Conservation (phyloP, 2,113 vertebrate genomes). For the Chaetorhynchus papuensis region DNA sequence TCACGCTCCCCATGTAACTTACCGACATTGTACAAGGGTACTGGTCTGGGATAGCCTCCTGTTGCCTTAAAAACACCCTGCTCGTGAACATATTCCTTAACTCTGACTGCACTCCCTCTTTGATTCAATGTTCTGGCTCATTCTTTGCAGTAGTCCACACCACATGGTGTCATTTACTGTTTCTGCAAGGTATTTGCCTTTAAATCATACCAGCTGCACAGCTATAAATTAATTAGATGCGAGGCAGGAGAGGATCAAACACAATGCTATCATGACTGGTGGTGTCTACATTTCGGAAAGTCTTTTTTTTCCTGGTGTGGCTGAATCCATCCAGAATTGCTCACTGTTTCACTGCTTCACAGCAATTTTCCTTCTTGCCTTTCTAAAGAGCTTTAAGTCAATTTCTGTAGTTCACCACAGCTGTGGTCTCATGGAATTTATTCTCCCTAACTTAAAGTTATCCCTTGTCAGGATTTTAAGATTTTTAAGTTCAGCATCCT, state of each 20-base stretch:
- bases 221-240: neutral
- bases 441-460: neutral
- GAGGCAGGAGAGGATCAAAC: neutral
- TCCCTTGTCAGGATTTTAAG: neutral
- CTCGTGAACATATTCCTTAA: neutral
- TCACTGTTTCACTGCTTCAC: neutral
- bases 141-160: neutral
- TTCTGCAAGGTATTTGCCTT: constrained; percentile 19
- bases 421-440: neutral
- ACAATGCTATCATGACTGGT: neutral
- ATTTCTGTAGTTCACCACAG: neutral
- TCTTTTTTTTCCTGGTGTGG: neutral
- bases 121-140: neutral
- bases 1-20: neutral
- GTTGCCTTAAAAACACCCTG: neutral
- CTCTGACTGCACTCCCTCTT: neutral
- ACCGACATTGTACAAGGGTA: neutral
- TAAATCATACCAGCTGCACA: neutral
- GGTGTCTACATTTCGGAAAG: neutral
- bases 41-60: neutral
- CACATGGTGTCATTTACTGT: neutral
- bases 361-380: neutral
- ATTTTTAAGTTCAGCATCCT: neutral
- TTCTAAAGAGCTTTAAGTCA: neutral
- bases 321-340: neutral